Percentiles rank a stretch among this genome's conserved stretches.
phyloP scores from a whole-genome alignment of 1,140 invertebrate genomes.

The Samia ricini region DNA sequence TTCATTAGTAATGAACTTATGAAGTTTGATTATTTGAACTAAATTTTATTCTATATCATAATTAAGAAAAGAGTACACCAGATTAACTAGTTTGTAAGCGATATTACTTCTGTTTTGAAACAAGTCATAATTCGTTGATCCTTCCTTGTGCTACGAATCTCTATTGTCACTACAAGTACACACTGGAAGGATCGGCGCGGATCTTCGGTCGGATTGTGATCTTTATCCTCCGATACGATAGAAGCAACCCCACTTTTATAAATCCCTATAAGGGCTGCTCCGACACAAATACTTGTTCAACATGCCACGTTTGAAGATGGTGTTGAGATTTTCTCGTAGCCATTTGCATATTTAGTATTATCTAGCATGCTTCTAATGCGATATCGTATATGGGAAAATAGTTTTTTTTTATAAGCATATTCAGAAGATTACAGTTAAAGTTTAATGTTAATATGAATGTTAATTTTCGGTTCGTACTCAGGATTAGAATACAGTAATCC shows the following conservation, averaged over 20 bases:
- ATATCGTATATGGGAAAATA: conserved; percentile 7
- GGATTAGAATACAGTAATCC: too few species aligned
- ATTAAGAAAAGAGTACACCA: neutral
- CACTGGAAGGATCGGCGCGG: conserved; percentile 29
- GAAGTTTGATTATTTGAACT: too few species aligned
- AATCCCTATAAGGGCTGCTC: conserved; percentile 39
- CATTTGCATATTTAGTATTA: conserved; percentile 36
- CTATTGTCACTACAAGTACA: conserved; percentile 22
- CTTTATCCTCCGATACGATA: conserved; percentile 49
- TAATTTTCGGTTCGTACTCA: too few species aligned
- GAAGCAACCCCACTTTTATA: conserved; percentile 40
- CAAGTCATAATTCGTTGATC: neutral
- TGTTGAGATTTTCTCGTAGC: conserved; percentile 27
- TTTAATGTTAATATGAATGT: neutral
- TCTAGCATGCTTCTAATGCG: conserved; percentile 5
- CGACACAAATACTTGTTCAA: conserved; percentile 40
- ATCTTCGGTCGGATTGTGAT: conserved; percentile 46
- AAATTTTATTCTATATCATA: too few species aligned
- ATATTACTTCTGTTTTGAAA: neutral
- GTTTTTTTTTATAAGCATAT: conserved; percentile 1
- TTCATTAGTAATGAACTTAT: too few species aligned
- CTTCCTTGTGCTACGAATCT: conserved; percentile 1
- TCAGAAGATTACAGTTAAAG: neutral
- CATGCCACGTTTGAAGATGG: conserved; percentile 30
- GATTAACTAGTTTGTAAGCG: neutral